Evolutionary conservation across 2,113 vertebrate genomes (phyloP).

Genomic region (Malurus alboscapulatus): DNA sequence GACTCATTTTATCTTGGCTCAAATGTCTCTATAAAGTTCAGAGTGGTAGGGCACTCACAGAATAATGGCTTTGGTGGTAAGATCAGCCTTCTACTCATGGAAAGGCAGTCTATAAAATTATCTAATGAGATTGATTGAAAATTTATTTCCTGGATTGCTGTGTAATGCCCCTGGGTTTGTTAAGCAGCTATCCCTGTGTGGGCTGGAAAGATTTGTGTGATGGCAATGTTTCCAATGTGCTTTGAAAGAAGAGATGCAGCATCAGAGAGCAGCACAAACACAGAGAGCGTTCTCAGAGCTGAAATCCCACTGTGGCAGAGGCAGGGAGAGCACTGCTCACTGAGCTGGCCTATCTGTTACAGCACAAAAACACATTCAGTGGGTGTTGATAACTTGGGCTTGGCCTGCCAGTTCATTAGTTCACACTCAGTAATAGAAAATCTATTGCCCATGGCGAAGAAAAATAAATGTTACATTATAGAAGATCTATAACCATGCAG

Average conservation of each 20-base stretch:
- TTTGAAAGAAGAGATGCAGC: background rate
- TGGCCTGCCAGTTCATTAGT: slow-evolving; percentile 11
- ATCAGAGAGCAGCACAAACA: background rate
- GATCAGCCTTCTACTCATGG: background rate
- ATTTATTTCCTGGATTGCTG: background rate
- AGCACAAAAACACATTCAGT: background rate
- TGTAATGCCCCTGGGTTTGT: background rate
- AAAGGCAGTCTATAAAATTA: background rate
- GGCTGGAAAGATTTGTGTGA: background rate
- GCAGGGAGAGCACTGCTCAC: background rate
- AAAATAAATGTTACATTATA: slow-evolving; percentile 5
- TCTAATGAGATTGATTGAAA: accelerated
- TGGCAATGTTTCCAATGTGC: background rate
- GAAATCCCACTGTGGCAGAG: background rate
- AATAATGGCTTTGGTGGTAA: background rate
- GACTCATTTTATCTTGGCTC: background rate
- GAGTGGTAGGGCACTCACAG: accelerated
- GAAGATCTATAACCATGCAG: background rate
- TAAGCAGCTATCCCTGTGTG: background rate
- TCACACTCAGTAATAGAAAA: slow-evolving; percentile 21
- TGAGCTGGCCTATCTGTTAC: background rate
- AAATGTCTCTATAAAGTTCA: background rate
- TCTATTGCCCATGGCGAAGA: background rate
- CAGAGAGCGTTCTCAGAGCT: accelerated
- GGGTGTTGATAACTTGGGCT: background rate